These are phyloP conservation scores for Drosophila punjabiensis DNA, from an alignment of 1,140 invertebrate genomes.

Conservation along the genomic window DNA sequence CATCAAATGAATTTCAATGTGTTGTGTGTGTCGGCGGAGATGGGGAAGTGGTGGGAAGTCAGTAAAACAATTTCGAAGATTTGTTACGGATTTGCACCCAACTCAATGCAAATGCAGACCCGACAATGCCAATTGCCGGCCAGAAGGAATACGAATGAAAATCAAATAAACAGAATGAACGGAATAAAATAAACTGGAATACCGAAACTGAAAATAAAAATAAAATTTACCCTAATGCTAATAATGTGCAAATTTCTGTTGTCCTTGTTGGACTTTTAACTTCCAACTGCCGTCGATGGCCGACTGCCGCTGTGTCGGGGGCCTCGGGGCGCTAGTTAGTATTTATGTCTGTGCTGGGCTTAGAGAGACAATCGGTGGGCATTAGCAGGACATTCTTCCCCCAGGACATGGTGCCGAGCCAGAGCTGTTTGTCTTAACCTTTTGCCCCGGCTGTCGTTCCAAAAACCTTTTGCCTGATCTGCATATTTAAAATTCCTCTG, in stretches of 20 bases:
- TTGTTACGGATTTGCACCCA: conserved; percentile 75
- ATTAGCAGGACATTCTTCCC: conserved; percentile 51
- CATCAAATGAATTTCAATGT: conserved; percentile 71
- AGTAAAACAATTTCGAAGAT: conserved; percentile 75
- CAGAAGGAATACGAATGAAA: conserved; percentile 29
- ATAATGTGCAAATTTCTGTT: conserved; percentile 71
- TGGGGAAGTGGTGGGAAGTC: conserved; percentile 40
- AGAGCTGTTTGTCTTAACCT: conserved; percentile 64
- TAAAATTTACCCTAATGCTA: conserved; percentile 69
- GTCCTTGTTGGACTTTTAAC: conserved; percentile 1
- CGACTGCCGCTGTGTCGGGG: conserved; percentile 5
- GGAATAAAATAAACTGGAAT: conserved; percentile 34
- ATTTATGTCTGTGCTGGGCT: conserved; percentile 59
- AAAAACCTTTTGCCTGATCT: conserved; percentile 68
- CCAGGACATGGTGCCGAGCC: conserved; percentile 29
- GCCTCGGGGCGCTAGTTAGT: conserved; percentile 65
- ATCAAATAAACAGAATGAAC: conserved; percentile 39
- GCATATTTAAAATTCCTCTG: conserved; percentile 69
- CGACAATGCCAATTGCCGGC: conserved; percentile 33
- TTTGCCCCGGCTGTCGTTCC: conserved; percentile 29
- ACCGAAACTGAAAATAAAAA: conserved; percentile 63
- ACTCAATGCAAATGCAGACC: conserved; percentile 51
- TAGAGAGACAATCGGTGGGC: conserved; percentile 45
- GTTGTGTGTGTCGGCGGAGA: background rate
- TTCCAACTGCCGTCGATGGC: background rate